Base-by-base conservation (phyloP, 2,888 invertebrate species). In the Cheilosia impressa region DNA sequence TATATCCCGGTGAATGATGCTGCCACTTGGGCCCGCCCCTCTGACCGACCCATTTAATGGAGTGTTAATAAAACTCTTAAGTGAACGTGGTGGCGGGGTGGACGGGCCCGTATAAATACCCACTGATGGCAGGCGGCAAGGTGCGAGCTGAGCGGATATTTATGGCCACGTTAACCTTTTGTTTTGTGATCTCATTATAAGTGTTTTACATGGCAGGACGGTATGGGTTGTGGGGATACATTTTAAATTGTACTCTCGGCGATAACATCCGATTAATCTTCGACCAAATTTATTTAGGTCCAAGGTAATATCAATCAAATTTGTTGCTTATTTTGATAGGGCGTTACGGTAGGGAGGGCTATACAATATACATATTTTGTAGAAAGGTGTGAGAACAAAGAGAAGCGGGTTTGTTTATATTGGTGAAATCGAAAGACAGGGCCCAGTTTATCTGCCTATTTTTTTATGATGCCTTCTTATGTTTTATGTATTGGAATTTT, bases 171-270 rank as follows among this genome's bases (percentile, higher is more conserved):
- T 79, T 84, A 84, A 84, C 84, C 84, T 84, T 78, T 84, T 79
- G 84, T 84, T 80, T 84, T 79, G 80, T 84, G 84, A 84, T 84
- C 84, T 80, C 84, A 76, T 84, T 79, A 84, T 76, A 79, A 80
- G 80, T 71, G 75, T 78, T 69, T 77, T 77, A 77, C 77, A 77
- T 77, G 63, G 58, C 22, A 38, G 17, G 9, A n/a, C 17, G 52
- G 45, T 38, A 19, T 27, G 6, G 27, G 50, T 1, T 55, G 19
- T 17, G 43, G 15, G 34, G 41, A 24, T 10, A 19, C 47, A 66
- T 43, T 75, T 65, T 53, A 78, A 78, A 73, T 83, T 78, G 57
- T 65, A 69, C 52, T 52, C 73, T 63, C 45, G 47, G 53, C 53
- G 77, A 78, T 69, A 78, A 55, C 69, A 71, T 69, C 75, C 53